Percentiles rank a stretch among this genome's conserved stretches.
Conservation (phyloP, 2,888 invertebrate genomes). For the Criorhina ranunculi region DNA sequence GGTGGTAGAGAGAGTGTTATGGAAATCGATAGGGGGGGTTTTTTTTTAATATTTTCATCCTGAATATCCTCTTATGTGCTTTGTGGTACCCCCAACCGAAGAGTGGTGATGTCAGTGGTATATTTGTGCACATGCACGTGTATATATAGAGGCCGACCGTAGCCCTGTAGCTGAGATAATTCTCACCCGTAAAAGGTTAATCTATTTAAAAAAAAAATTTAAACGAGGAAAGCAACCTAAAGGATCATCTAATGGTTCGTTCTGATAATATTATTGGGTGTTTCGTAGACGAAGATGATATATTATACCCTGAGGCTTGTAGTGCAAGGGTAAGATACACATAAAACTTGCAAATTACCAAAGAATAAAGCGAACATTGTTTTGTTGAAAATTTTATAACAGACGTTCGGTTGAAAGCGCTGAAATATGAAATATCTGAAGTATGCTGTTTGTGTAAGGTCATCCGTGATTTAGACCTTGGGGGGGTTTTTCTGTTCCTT, state of each 20-base stretch:
- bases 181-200: conserved; percentile 59
- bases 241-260: conserved; percentile 31
- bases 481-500: not conserved
- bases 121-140: conserved; percentile 34
- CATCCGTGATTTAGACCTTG: conserved; percentile 2
- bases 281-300: conserved; percentile 49
- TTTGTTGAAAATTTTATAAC: conserved; percentile 1
- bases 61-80: conserved; percentile 62
- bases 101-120: conserved; percentile 43
- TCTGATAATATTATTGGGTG: conserved; percentile 50
- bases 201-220: conserved; percentile 56
- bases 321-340: not conserved
- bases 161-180: conserved; percentile 19
- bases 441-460: not conserved
- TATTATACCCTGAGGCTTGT: conserved; percentile 30
- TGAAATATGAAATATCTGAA: not conserved
- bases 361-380: not conserved
- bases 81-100: conserved; percentile 24
- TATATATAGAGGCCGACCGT: not conserved
- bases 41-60: conserved; percentile 43
- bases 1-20: conserved; percentile 4
- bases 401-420: not conserved
- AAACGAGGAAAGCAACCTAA: conserved; percentile 7
- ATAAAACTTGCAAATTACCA: conserved; percentile 11
- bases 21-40: conserved; percentile 56